phyloP scores from a whole-genome alignment of 2,888 invertebrate genomes.

The Cheilosia vulpina region DNA sequence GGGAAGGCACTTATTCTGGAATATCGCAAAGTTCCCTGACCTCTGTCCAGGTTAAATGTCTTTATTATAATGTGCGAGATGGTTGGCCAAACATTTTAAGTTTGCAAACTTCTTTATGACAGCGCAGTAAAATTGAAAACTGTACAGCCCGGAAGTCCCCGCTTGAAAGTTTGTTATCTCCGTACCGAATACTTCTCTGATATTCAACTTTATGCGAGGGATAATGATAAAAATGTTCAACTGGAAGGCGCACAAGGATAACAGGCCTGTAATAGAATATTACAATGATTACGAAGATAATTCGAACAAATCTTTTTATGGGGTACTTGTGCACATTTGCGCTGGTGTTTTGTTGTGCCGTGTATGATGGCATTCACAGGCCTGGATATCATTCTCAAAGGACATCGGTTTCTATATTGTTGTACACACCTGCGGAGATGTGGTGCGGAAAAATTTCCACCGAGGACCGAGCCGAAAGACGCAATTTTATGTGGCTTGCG shows the following conservation, averaged over 20 bases:
- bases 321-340: constrained; percentile 50
- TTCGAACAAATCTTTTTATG: constrained; percentile 73
- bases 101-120: constrained; percentile 49
- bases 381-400: constrained; percentile 41
- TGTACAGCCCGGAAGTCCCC: constrained; percentile 38
- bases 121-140: constrained; percentile 59
- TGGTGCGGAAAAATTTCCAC: constrained; percentile 2
- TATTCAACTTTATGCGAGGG: constrained; percentile 38
- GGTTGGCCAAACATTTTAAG: constrained; percentile 42
- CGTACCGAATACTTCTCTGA: constrained; percentile 1
- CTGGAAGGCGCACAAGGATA: constrained; percentile 58
- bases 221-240: constrained; percentile 66
- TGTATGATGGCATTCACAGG: constrained; percentile 5
- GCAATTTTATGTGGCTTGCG: not conserved
- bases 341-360: constrained; percentile 20
- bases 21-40: not conserved
- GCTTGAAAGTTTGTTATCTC: constrained; percentile 40
- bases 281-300: constrained; percentile 70
- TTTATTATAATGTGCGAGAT: constrained; percentile 10
- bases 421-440: constrained; percentile 41
- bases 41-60: constrained; percentile 20
- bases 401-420: constrained; percentile 44
- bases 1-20: not conserved
- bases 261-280: constrained; percentile 69
- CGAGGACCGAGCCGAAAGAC: not conserved